A percentile compares a stretch with the other conserved stretches of the same genome.
These are phyloP conservation scores for Rhinolophus sinicus DNA, from an alignment of 2,113 vertebrate species.

Conservation along the genomic window DNA sequence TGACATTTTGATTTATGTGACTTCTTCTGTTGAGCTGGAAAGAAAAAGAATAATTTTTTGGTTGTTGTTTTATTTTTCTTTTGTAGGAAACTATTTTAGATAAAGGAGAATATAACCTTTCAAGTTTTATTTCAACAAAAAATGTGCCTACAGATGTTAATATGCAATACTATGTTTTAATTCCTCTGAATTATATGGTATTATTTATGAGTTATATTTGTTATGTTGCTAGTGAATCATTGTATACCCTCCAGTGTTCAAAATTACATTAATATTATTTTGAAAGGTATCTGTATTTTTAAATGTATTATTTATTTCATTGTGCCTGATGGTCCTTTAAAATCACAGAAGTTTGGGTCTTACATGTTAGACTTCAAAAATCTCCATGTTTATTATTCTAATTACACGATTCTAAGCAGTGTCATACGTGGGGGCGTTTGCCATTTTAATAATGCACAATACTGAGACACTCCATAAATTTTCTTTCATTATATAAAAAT, in stretches of 20 bases:
- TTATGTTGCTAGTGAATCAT: background rate
- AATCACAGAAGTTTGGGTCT: background rate
- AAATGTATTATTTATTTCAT: background rate
- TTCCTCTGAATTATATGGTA: background rate
- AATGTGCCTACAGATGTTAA: background rate
- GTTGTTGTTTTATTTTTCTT: background rate
- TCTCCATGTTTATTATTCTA: background rate
- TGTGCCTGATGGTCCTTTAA: background rate
- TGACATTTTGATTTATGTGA: conserved; percentile 62
- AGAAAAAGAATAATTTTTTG: background rate
- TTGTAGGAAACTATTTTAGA: background rate
- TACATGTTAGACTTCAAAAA: background rate
- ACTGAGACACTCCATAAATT: background rate
- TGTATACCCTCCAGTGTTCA: background rate
- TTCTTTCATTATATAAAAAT: background rate
- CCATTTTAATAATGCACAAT: background rate
- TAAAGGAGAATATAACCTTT: background rate
- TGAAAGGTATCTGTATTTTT: background rate
- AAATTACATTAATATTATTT: background rate
- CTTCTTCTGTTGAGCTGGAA: background rate
- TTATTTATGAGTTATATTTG: background rate
- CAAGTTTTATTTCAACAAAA: background rate
- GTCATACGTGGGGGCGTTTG: background rate
- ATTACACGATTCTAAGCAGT: background rate
- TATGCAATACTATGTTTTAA: background rate